These are phyloP conservation scores for Morinoia aosen DNA, from an alignment of 2,888 invertebrate species.

Conservation along the genomic window DNA sequence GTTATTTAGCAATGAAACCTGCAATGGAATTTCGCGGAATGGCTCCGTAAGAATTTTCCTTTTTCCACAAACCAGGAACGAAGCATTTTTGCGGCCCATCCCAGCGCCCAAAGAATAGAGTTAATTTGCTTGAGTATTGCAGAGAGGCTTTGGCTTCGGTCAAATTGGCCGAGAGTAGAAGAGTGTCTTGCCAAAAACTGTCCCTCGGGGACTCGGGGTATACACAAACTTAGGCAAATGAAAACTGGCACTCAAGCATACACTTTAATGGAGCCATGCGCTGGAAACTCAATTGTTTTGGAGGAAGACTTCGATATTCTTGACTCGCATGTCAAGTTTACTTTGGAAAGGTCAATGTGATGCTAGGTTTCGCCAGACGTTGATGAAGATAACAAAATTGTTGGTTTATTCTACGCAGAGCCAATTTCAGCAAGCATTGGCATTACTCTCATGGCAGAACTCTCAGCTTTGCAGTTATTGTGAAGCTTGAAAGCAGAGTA, in stretches of 20 bases:
- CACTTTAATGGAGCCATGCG: background rate
- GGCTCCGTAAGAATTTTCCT: background rate
- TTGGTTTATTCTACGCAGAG: background rate
- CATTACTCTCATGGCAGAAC: background rate
- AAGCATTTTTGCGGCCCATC: slow-evolving; percentile 25
- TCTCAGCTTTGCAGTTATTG: no score
- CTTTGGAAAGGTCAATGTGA: background rate
- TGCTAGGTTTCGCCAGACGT: background rate
- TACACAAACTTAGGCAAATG: background rate
- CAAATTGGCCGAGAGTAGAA: background rate
- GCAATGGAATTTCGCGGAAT: background rate
- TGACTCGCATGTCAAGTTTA: background rate
- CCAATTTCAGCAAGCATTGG: background rate
- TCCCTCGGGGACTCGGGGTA: background rate
- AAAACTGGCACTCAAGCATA: background rate
- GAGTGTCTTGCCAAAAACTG: background rate
- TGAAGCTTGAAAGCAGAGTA: no score
- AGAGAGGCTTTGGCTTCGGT: slow-evolving; percentile 18
- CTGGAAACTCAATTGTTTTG: background rate
- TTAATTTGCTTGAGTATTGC: slow-evolving; percentile 34
- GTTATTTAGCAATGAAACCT: background rate
- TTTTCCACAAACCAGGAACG: background rate
- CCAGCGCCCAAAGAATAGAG: background rate
- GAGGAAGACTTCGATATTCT: background rate
- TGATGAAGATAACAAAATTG: background rate